Evolutionary conservation across 2,113 vertebrate genomes (phyloP), one percentile per base, ranked within the genome.

Genomic region (Gavialis gangeticus): DNA sequence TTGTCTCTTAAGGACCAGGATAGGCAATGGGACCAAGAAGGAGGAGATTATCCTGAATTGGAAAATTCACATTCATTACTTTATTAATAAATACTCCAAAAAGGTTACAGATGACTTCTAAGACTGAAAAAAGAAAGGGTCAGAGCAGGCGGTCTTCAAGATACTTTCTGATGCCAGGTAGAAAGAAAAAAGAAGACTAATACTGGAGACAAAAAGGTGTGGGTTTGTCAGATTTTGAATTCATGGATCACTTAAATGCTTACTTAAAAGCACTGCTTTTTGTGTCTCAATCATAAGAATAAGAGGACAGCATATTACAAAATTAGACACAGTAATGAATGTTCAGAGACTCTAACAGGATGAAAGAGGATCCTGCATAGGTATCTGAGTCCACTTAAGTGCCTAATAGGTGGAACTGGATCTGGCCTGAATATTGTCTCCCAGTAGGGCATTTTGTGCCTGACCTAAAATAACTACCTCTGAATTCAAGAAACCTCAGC

Each of bases 11-110:
- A 84, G 82, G 95, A 73, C 60, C 79, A 57, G 84, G 95, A 89
- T 25, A 92, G 27, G 82, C n/a, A 37, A 83, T 88, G 84, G 75
- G 73, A 92, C 34, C 4, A 56, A 57, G 94, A 94, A 75, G 59
- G 75, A 86, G 55, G 59, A 88, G 84, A 76, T 94, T 84, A 73
- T 91, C 76, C 92, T 83, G 25, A 73, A 71, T 85, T 19, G 57
- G 63, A 54, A 87, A 86, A 79, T 94, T 84, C 60, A 64, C 79
- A 88, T 91, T 85, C 85, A 90, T 59, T 81, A 79, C 95, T 94
- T 84, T 69, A 64, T 84, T 83, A 84, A 93, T 90, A 88, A 82
- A 90, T 0, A 0, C 87, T 84, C 63, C 90, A 90, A 78, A 63
- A 90, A 79, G 28, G 30, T 30, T 34, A 67, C n/a, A 27, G 24